Base-by-base conservation (phyloP, 2,797 vertebrate species). In the Brachyrhaphis roseni region DNA sequence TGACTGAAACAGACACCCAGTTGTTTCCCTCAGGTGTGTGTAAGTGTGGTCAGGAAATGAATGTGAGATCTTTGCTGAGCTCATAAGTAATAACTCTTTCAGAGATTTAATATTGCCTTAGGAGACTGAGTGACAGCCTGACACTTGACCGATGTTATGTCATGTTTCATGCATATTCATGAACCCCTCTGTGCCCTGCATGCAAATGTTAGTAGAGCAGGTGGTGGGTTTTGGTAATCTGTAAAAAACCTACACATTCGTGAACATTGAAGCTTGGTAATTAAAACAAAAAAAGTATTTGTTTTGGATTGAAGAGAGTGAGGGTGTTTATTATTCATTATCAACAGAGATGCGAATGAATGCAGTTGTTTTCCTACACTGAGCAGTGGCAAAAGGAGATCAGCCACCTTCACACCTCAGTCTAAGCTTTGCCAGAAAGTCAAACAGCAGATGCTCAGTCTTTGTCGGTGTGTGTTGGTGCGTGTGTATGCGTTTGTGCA, bases 151-250 rank as follows among this genome's bases (percentile, higher is more conserved):
- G 90, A 46, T 87, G 92, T 93, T 94, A 92, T 94, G 87, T 93
- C 90, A 93, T 90, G 89, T 82, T 75, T 72, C 68, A 87, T 95
- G 95, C 93, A 95, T 96, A 96, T 96, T 94, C 94, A 95, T 87
- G 83, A 84, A 0, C 2, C 16, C 12, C 83, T 85, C 68, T 84
- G 88, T 86, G 89, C 84, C 82, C 71, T 1, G 43, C 76, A 72
- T 93, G 77, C 87, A 88, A 92, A 95, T 89, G 76, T 80, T 85
- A 53, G 23, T 34, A 66, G 72, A 53, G 79, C 84, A 39, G 62
- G 78, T 28, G 43, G 64, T 28, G 16, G 73, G 80, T 76, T 84
- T 75, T 31, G 28, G 53, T 73, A 86, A 43, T 85, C 78, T 81
- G 26, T n/a, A 15, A 43, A 59, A 43, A 89, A 81, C 62, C 81